These are phyloP conservation scores for Heptranchias perlo DNA, from an alignment of 2,113 vertebrate species.

Conservation along the genomic window DNA sequence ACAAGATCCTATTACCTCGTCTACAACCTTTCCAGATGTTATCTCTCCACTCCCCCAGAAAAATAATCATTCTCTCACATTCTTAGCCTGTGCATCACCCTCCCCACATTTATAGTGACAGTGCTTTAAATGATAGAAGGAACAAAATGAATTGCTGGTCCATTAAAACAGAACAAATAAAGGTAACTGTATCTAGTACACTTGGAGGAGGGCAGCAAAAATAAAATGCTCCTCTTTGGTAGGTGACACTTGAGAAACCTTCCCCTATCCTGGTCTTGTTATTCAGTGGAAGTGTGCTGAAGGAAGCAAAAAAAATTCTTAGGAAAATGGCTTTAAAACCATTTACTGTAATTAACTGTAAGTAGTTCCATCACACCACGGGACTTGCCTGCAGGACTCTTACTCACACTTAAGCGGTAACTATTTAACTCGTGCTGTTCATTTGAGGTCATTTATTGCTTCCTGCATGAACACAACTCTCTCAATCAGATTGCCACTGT, in stretches of 20 bases:
- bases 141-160: background rate
- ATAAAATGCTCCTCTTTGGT: too few species aligned
- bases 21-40: background rate
- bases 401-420: background rate
- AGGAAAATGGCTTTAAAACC: background rate
- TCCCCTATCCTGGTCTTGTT: background rate
- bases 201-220: background rate
- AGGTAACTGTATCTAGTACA: background rate
- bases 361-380: background rate
- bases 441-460: constrained; percentile 1
- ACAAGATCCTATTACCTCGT: background rate
- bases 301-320: background rate
- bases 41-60: background rate
- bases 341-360: background rate
- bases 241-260: background rate
- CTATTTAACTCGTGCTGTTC: background rate
- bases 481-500: background rate
- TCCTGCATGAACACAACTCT: background rate
- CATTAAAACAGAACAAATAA: background rate
- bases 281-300: background rate
- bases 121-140: background rate
- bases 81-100: background rate
- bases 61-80: background rate
- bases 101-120: background rate
- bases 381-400: background rate